Evolutionary conservation across 2,797 vertebrate species (phyloP), one percentile per base, ranked within the genome.

Genomic region (Protonibea diacanthus): DNA sequence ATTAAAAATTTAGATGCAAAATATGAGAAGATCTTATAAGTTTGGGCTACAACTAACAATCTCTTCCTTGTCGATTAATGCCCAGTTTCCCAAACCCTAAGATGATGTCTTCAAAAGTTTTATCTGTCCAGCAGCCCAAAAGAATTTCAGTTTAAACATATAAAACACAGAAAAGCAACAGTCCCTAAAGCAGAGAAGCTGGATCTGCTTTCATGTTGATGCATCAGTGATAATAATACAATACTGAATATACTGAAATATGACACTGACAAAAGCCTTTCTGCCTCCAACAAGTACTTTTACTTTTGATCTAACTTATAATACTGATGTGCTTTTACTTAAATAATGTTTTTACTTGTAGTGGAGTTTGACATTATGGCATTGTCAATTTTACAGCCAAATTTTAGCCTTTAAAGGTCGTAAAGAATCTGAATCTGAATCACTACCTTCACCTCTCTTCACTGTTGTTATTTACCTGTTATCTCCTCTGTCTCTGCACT

Each of bases 401-500:
- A 15, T 25, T 13, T 29, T 11, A 23, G 21, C 59, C 49, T 42
- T 23, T 3, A 18, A n/a, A 5, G 25, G n/a, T 6, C 8, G 11
- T 10, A 27, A 21, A 67, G 2, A 6, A 17, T 62, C 12, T 17
- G 21, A 48, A 5, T 60, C 13, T 17, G 21, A 48, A 5, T 60
- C 13, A 13, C n/a, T 15, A n/a, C 12, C 47, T 47, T 25, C 0
- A 0, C 18, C 15, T 59, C 25, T 23, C 33, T 1, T 23, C 44
- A 13, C 17, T 72, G 69, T 33, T 38, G 23, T 70, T 47, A 85
- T 84, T 82, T 84, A 96, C 96, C 96, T 88, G 94, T 95, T 12
- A 77, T 93, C 17, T 93, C 90, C 72, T 94, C 86, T 0, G 85
- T 92, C 58, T 84, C 84, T 21, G 91, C 91, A 40, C 93, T 90